Conservation (phyloP, 2,797 vertebrate genomes). For the Tapirus indicus region DNA sequence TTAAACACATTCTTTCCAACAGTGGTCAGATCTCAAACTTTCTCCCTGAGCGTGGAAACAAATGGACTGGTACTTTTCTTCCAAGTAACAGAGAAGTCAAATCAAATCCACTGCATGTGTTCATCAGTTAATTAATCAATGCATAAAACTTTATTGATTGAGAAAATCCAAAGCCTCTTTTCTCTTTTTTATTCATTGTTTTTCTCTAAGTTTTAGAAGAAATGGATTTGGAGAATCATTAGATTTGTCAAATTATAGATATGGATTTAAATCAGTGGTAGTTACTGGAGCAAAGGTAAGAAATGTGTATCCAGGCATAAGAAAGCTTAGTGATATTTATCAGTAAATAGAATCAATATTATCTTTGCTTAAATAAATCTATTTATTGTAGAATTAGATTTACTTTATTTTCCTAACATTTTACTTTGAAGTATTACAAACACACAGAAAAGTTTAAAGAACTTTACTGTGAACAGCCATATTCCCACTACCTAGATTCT, state of each 20-base stretch:
- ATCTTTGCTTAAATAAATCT: neutral
- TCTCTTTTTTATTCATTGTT: neutral
- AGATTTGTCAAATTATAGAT: conserved; percentile 10
- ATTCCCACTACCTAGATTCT: neutral
- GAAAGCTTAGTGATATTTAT: neutral
- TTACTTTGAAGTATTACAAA: neutral
- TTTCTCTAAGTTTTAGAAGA: neutral
- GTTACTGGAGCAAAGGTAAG: neutral
- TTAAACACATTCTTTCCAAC: neutral
- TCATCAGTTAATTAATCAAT: neutral
- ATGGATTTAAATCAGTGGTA: neutral
- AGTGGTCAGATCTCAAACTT: neutral
- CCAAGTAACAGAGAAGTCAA: conserved; percentile 7
- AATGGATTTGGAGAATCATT: conserved; percentile 51
- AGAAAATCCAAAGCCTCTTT: conserved; percentile 8
- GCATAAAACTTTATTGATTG: neutral
- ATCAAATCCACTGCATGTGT: neutral
- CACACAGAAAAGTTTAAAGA: neutral
- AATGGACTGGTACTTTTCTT: neutral
- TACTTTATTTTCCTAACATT: neutral
- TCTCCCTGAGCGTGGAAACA: neutral
- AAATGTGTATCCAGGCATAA: neutral
- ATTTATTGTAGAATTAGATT: neutral
- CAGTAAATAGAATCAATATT: neutral
- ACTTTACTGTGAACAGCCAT: neutral